Conservation (phyloP, 35 echinoderm and acorn worm species). For the Patiria miniata region DNA sequence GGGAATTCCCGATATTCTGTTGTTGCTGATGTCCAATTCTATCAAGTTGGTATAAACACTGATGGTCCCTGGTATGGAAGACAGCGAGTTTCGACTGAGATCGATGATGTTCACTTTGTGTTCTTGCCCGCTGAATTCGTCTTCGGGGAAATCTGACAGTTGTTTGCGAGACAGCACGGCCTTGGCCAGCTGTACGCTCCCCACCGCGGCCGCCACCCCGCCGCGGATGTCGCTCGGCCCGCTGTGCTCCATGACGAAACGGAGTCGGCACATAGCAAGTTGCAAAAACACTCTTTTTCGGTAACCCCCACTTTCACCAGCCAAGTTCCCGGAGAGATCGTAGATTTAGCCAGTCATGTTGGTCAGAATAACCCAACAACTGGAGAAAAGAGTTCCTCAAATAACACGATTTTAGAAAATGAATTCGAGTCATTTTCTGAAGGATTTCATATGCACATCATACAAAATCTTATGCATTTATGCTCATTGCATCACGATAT, state of each 20-base stretch:
- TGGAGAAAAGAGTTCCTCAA: no score
- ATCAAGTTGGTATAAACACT: slow-evolving; percentile 51
- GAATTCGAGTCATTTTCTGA: no score
- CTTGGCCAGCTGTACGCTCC: background rate
- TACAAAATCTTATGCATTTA: no score
- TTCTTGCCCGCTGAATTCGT: slow-evolving; percentile 38
- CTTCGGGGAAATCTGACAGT: slow-evolving; percentile 69
- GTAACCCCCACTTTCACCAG: background rate
- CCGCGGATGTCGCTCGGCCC: background rate
- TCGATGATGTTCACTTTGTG: slow-evolving; percentile 54
- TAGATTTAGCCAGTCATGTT: background rate
- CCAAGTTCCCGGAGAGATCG: slow-evolving; percentile 8
- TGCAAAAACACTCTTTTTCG: background rate
- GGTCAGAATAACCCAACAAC: background rate
- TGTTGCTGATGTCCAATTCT: slow-evolving; percentile 88
- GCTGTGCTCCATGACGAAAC: slow-evolving; percentile 3
- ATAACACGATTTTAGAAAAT: no score
- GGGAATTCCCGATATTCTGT: slow-evolving; percentile 70
- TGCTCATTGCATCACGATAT: no score
- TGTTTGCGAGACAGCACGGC: slow-evolving; percentile 49
- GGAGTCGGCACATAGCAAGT: background rate
- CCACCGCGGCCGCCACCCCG: no score
- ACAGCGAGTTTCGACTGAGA: slow-evolving; percentile 76
- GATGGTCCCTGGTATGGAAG: slow-evolving; percentile 59
- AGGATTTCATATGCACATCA: no score